Evolutionary conservation across 2,888 invertebrate genomes (phyloP).

Genomic region (Parascotia fuliginaria): DNA sequence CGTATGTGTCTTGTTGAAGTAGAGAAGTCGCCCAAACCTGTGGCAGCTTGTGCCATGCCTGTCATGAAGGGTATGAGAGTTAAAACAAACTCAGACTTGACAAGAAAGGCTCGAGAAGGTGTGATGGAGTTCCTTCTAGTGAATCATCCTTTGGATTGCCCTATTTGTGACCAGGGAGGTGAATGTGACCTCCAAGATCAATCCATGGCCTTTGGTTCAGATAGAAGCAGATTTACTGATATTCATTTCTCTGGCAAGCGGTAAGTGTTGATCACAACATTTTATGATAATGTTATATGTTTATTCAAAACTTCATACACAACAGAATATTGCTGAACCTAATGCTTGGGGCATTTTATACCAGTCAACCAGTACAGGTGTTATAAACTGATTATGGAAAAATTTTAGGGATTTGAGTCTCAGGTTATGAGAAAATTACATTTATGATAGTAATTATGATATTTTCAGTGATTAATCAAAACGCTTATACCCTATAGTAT

Average conservation of each 20-base stretch:
- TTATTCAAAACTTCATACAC: too few relatives aligned
- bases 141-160: constrained; percentile 99
- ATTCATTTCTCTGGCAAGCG: constrained; percentile 96
- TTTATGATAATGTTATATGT: too few relatives aligned
- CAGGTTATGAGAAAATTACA: too few relatives aligned
- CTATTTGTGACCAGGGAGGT: constrained; percentile 99
- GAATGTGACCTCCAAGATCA: constrained; percentile 98
- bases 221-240: constrained; percentile 96
- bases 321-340: too few relatives aligned
- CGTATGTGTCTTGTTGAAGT: constrained; percentile 99
- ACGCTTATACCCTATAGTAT: too few relatives aligned
- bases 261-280: constrained; percentile 75
- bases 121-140: constrained; percentile 99
- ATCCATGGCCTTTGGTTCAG: constrained; percentile 99
- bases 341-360: too few relatives aligned
- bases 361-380: too few relatives aligned
- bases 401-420: too few relatives aligned
- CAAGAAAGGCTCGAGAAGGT: constrained; percentile 90
- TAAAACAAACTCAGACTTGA: constrained; percentile 98
- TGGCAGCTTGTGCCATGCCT: constrained; percentile 99
- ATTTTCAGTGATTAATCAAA: too few relatives aligned
- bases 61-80: constrained; percentile 99
- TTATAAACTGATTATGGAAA: too few relatives aligned
- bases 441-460: too few relatives aligned
- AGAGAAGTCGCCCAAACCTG: constrained; percentile 98